Evolutionary conservation across 2,797 vertebrate genomes (phyloP).

Genomic region (Nannoperca australis): DNA sequence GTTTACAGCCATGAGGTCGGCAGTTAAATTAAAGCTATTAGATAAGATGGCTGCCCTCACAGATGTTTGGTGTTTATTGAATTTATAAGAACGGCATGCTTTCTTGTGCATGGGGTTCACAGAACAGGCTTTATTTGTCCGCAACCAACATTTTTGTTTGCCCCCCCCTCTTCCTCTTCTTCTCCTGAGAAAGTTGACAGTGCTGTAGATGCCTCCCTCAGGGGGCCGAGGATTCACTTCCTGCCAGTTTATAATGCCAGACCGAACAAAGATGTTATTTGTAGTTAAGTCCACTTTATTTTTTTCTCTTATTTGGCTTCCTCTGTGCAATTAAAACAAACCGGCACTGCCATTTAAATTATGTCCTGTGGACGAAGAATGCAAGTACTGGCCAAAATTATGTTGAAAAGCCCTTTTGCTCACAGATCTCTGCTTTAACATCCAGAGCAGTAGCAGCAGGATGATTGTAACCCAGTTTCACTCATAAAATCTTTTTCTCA

Average conservation of each 20-base stretch:
- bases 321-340: constrained; percentile 32
- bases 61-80: constrained; percentile 59
- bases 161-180: constrained; percentile 19
- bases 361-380: constrained; percentile 32
- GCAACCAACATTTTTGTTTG: constrained; percentile 50
- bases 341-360: constrained; percentile 29
- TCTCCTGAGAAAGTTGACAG: constrained; percentile 58
- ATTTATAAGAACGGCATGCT: constrained; percentile 69
- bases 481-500: constrained; percentile 42
- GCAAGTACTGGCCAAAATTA: constrained; percentile 30
- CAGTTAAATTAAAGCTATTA: constrained; percentile 48
- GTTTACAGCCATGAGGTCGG: constrained; percentile 37
- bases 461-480: constrained; percentile 55
- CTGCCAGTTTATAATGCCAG: constrained; percentile 57
- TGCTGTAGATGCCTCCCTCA: constrained; percentile 51
- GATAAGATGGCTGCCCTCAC: constrained; percentile 51
- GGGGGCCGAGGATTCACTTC: constrained; percentile 47
- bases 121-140: constrained; percentile 66
- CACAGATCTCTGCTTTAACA: constrained; percentile 31
- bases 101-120: constrained; percentile 65
- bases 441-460: constrained; percentile 28
- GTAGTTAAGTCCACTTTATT: constrained; percentile 35
- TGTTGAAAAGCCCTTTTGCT: constrained; percentile 25
- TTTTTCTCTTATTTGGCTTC: constrained; percentile 32
- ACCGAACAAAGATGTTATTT: constrained; percentile 60